Base-by-base conservation (phyloP, 2,113 vertebrate species). In the Terrapene triunguis region DNA sequence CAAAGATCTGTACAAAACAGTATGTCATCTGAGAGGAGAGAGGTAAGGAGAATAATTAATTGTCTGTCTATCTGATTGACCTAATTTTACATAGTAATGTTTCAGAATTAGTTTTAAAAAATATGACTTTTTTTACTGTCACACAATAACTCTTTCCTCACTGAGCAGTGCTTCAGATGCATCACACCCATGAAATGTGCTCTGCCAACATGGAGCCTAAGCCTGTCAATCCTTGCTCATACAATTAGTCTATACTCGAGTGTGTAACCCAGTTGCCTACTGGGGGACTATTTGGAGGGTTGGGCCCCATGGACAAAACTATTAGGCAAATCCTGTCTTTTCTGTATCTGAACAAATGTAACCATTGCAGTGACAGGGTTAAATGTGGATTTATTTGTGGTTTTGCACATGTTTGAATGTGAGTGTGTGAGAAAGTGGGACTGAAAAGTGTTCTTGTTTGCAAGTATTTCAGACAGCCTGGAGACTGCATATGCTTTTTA, bases 171-270 rank as follows among this genome's bases (percentile, higher is more conserved):
- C n/a, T n/a, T 38, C 17, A 38, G 4, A 9, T 21, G 22, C 72
- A 44, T 13, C 38, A 42, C 42, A 50, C 19, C 57, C 3, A n/a
- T 59, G 10, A 84, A 88, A 69, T 11, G 50, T 5, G 32, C 29
- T 50, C 51, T 90, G 11, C 0, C 21, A 62, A 42, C 9, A 13
- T 1, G 86, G 32, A 38, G 2, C 9, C 21, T 78, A 69, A 82
- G 76, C 9, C 2, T 19, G 51, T 54, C 48, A 10, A 1, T 0
- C 1, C 47, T 57, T 62, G 79, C 72, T 51, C 35, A 14, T 5
- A 85, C 87, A 84, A 0, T 5, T 19, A 8, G 8, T 13, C 3
- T 82, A 82, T 54, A 42, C 13, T 51, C 2, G 1, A n/a, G 74
- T 32, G 65, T 2, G 65, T 79, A 74, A 80, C 83, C 54, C 42